Percentiles rank a stretch among this genome's conserved stretches.
Evolutionary conservation across 2,113 vertebrate species (phyloP).

Genomic region (Saguinus imperator): DNA sequence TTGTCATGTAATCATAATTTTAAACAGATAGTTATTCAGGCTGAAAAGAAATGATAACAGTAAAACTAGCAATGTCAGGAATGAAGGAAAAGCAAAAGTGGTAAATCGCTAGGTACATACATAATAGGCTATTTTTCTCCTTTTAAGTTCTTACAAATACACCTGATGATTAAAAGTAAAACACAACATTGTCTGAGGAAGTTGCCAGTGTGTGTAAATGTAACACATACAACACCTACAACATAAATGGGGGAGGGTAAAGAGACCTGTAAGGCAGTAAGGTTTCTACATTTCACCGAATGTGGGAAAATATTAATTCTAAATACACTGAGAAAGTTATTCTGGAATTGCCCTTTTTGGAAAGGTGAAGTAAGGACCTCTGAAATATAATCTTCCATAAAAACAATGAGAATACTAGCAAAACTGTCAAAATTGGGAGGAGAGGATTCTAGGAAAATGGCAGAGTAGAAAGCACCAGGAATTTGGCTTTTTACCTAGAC

Average conservation of each 20-base stretch:
- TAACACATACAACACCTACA: background rate
- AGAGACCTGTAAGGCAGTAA: background rate
- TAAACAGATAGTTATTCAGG: background rate
- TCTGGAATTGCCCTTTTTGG: background rate
- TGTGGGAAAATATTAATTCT: background rate
- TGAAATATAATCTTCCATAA: background rate
- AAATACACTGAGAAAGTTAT: background rate
- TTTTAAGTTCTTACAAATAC: conserved; percentile 14
- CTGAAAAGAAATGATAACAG: background rate
- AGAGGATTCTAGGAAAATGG: background rate
- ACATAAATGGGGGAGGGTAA: background rate
- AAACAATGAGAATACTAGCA: background rate
- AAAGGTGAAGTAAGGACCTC: background rate
- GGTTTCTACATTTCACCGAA: background rate
- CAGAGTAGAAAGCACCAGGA: background rate
- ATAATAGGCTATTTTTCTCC: background rate
- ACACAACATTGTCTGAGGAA: background rate
- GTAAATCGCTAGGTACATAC: background rate
- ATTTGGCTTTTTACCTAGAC: background rate
- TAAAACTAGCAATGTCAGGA: background rate
- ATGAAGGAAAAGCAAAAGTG: background rate
- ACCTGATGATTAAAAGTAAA: background rate
- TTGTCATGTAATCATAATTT: too few species aligned
- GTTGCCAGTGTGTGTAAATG: background rate
- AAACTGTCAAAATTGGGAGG: background rate